These are phyloP conservation scores for Antidorcas marsupialis DNA, from an alignment of 2,113 vertebrate genomes.

Conservation along the genomic window DNA sequence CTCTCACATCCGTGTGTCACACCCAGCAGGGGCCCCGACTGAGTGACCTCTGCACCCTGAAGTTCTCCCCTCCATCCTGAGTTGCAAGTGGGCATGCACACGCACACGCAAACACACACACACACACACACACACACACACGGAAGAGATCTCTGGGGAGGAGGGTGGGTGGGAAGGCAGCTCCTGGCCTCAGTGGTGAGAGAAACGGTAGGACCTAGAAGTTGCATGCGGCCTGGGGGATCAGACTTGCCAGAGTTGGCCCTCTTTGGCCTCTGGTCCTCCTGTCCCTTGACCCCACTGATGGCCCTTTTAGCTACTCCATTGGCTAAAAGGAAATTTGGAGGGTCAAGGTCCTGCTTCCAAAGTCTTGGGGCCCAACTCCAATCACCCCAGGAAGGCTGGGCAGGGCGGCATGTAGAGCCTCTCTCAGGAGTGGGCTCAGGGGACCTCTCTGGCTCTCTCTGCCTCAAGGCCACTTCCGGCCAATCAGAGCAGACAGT, in stretches of 20 bases:
- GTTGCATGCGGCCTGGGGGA: background rate
- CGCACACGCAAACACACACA: background rate
- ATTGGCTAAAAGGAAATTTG: background rate
- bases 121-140: background rate
- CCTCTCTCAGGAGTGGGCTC: background rate
- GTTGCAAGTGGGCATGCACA: rapidly evolving
- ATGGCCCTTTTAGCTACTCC: background rate
- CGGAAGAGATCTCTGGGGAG: background rate
- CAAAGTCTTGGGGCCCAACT: background rate
- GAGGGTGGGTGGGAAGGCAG: background rate
- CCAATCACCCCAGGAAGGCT: background rate
- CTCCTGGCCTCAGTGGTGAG: background rate
- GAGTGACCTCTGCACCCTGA: background rate
- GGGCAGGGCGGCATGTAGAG: background rate
- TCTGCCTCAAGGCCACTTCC: background rate
- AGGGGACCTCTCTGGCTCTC: background rate
- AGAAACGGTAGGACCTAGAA: background rate
- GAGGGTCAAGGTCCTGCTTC: background rate
- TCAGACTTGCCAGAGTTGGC: background rate
- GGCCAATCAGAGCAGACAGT: background rate
- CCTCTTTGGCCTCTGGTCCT: background rate
- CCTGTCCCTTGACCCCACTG: background rate
- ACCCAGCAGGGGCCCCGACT: background rate
- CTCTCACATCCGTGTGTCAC: background rate
- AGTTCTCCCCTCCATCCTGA: background rate